Percentiles rank a stretch among this genome's conserved stretches.
Conservation (phyloP, 2,113 vertebrate genomes). For the Dipodomys ordii region DNA sequence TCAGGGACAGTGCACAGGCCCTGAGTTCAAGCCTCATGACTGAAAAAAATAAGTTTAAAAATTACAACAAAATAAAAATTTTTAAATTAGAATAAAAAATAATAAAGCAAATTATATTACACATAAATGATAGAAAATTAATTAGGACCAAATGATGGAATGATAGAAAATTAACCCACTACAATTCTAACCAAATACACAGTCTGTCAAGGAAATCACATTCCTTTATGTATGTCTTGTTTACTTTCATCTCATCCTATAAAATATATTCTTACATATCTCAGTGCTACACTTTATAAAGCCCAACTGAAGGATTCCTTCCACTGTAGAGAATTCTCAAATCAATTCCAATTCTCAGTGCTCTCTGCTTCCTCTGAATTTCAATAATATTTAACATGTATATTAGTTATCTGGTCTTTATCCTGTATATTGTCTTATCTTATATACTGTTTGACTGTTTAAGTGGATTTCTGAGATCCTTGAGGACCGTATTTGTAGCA, state of each 20-base stretch:
- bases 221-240: not conserved
- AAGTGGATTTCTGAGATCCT: slow-evolving; percentile 19
- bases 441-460: not conserved
- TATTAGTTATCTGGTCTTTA: slow-evolving; percentile 19
- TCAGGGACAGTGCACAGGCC: too few relatives aligned
- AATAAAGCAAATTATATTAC: too few relatives aligned
- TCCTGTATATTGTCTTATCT: not conserved
- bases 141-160: slow-evolving; percentile 36
- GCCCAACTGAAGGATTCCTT: not conserved
- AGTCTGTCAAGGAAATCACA: not conserved
- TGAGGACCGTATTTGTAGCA: slow-evolving; percentile 15
- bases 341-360: slow-evolving; percentile 10
- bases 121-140: not conserved
- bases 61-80: too few relatives aligned
- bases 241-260: slow-evolving; percentile 6
- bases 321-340: slow-evolving; percentile 31
- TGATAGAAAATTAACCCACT: not conserved
- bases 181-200: not conserved
- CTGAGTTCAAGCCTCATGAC: too few relatives aligned
- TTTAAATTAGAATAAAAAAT: too few relatives aligned
- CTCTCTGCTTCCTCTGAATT: slow-evolving; percentile 32
- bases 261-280: slow-evolving; percentile 34
- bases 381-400: slow-evolving; percentile 42
- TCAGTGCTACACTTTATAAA: slow-evolving; percentile 42
- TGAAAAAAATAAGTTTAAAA: too few relatives aligned